Conservation (phyloP, 2,797 vertebrate species). For the Crenichthys baileyi region DNA sequence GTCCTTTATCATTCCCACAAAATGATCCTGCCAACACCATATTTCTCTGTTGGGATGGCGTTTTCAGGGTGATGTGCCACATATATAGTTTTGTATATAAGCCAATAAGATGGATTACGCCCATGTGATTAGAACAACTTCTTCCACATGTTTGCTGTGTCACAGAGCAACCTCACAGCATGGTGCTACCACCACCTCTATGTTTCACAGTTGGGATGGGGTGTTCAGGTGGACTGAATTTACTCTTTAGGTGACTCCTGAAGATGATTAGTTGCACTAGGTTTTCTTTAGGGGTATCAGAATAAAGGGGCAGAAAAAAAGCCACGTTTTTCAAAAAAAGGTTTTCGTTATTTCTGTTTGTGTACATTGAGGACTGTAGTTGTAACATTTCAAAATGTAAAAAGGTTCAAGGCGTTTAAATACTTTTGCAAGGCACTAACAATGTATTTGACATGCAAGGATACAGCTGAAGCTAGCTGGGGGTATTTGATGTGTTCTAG, state of each 20-base stretch:
- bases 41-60: neutral
- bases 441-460: slow-evolving; percentile 29
- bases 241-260: neutral
- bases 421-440: neutral
- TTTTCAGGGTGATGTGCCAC: neutral
- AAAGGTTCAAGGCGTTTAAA: neutral
- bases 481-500: slow-evolving; percentile 26
- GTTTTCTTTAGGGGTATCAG: neutral
- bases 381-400: neutral
- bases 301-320: neutral
- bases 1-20: no score
- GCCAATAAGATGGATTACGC: neutral
- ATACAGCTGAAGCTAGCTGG: slow-evolving; percentile 14
- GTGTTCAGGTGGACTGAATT: neutral
- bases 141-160: neutral
- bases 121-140: neutral
- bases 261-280: neutral
- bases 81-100: neutral
- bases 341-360: neutral
- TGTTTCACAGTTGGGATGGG: neutral
- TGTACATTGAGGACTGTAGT: neutral
- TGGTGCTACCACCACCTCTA: neutral
- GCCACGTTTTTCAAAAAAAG: neutral
- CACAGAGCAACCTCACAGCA: neutral
- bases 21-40: neutral